Base-by-base conservation (phyloP, 2,888 invertebrate species). In the Xanthia icteritia region DNA sequence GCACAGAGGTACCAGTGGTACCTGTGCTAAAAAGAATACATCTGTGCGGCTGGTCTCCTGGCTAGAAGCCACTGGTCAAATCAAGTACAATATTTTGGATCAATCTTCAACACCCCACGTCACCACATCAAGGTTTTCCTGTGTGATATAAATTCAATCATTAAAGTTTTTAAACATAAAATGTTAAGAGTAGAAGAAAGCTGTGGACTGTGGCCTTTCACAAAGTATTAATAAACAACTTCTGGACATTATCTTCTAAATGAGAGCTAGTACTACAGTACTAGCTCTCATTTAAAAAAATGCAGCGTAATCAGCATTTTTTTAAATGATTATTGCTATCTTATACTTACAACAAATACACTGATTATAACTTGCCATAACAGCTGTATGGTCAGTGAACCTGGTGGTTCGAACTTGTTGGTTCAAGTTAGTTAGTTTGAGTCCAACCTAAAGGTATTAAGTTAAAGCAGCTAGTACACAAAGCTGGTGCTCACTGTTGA, bases 401-500 rank as follows among this genome's bases (percentile, higher is more conserved):
- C 23, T 27, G 36, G 8, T 20, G 27, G 23, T 39, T 45, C 0
- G 0, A 17, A 23, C 31, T 17, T 27, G 36, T 27, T 45, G 45
- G 36, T 36, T 45, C 4, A 8, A 36, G n/a, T 27, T 54, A 15
- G 0, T 1, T 56, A 13, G 1, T n/a, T 11, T 51, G 1, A 54
- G 36, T 78, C 9, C 23, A 67, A 2, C 45, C 42, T 42, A n/a
- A 8, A 60, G 64, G 42, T 31, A 9, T 11, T 2, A 63, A 56
- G 60, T 36, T 39, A 66, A 20, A 54, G 31, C 31, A 61, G 51
- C 13, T 39, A 58, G 39, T 82, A 58, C 56, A 71, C 15, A 63
- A 56, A n/a, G n/a, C 39, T 42, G 39, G 60, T 66, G 97, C 99
- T 98, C 95, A 99, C 99, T 99, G 94, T 99, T 99, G 66, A 99